Evolutionary conservation across 2,797 vertebrate species (phyloP), one percentile per base, ranked within the genome.

Genomic region (Borostomias antarcticus): DNA sequence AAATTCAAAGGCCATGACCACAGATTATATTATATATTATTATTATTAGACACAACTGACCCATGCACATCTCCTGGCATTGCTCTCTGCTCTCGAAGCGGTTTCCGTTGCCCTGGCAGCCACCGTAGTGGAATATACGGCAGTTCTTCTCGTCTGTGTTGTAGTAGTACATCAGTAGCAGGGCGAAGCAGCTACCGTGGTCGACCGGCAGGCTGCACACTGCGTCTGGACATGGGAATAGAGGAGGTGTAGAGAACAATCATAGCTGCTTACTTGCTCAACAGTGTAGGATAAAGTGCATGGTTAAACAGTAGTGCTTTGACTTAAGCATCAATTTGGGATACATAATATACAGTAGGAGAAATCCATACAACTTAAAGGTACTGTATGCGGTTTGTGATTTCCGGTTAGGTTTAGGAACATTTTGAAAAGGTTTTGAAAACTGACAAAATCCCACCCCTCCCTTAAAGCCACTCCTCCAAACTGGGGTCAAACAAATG

Each of bases 61-160:
- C 76, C 45, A 19, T 47, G 63, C 83, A 85, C 21, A 1, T 51
- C 1, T 5, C 1, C 1, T 53, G 53, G 52, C 83, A 85, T 0
- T 64, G 57, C 2, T 80, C 75, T 50, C 25, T 69, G 25, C 58
- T 21, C 0, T 73, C 52, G n/a, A 85, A 85, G 0, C 79, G 75
- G 76, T 85, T 85, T 19, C 70, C 83, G 28, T 85, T 85, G 21
- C 83, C 83, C 5, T 64, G 58, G 40, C 83, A 85, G 26, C 83
- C 83, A 4, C 62, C 8, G 7, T 85, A 83, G 5, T 76, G 13
- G 64, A 85, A 85, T 21, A 75, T 3, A 0, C 77, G 72, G 51
- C 83, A 85, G 43, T n/a, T 57, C 17, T 62, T 72, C 57, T 76
- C 68, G 26, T 51, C 4, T 0, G 0, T 4, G 47, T 69, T 37